Conservation (phyloP, 2,797 vertebrate species). For the Rachycentron canadum region DNA sequence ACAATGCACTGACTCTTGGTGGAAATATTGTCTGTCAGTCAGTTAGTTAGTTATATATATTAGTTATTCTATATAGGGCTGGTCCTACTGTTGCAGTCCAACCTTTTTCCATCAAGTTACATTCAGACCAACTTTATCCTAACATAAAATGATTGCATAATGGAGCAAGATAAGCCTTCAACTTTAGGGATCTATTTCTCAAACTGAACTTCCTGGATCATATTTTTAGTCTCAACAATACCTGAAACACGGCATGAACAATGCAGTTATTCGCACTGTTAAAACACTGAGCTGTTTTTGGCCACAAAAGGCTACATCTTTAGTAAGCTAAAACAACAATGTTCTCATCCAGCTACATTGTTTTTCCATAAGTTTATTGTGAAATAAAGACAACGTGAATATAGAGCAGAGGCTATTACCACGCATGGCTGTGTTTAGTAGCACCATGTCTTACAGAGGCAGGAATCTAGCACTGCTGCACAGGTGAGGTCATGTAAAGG, state of each 20-base stretch:
- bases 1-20: too few species aligned
- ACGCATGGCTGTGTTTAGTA: neutral
- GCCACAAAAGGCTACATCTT: neutral
- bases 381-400: too few species aligned
- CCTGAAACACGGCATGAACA: neutral
- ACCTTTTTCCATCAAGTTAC: neutral
- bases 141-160: neutral
- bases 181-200: neutral
- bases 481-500: slow-evolving; percentile 7
- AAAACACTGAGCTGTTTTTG: neutral
- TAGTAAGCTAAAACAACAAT: neutral
- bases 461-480: neutral
- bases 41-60: too few species aligned
- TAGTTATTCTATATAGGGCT: too few species aligned
- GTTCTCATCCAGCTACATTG: neutral
- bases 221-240: neutral
- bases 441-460: neutral
- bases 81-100: too few species aligned
- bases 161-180: neutral
- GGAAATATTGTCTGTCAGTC: too few species aligned
- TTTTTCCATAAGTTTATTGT: neutral
- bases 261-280: neutral
- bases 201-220: neutral
- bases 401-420: neutral
- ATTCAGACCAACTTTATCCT: neutral